A percentile compares a stretch with the other conserved stretches of the same genome.
Conservation (phyloP, 2,888 invertebrate genomes). For the Patella depressa region DNA sequence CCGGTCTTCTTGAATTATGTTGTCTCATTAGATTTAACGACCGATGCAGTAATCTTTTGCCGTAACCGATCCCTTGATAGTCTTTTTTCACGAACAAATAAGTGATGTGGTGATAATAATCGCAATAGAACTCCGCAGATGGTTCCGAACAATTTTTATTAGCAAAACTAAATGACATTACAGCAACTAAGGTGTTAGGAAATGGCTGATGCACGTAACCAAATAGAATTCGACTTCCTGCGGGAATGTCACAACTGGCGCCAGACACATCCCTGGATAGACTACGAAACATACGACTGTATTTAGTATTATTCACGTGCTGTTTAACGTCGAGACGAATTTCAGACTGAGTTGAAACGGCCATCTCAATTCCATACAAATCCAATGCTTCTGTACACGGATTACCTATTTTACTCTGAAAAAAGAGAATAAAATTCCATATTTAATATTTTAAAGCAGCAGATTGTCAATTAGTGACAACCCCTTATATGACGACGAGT, state of each 20-base stretch:
- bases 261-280: conserved; percentile 51
- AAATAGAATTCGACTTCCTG: conserved; percentile 45
- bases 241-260: conserved; percentile 51
- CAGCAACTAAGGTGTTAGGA: conserved; percentile 32
- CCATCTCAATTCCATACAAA: too few species aligned
- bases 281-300: conserved; percentile 44
- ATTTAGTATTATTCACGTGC: conserved; percentile 26
- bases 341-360: too few species aligned
- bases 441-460: too few species aligned
- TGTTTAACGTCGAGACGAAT: background rate
- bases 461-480: too few species aligned
- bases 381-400: too few species aligned
- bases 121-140: conserved; percentile 36
- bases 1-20: conserved; percentile 31
- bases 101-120: conserved; percentile 46
- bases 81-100: conserved; percentile 51
- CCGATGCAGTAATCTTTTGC: conserved; percentile 37
- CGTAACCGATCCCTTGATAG: conserved; percentile 44
- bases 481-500: too few species aligned
- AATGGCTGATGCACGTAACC: conserved; percentile 31
- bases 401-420: too few species aligned
- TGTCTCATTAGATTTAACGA: conserved; percentile 37
- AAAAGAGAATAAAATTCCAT: too few species aligned
- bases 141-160: conserved; percentile 31
- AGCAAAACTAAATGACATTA: conserved; percentile 39